Evolutionary conservation across 1,140 invertebrate species (phyloP), one percentile per base, ranked within the genome.

Genomic region (Drosophila nigrodunni): DNA sequence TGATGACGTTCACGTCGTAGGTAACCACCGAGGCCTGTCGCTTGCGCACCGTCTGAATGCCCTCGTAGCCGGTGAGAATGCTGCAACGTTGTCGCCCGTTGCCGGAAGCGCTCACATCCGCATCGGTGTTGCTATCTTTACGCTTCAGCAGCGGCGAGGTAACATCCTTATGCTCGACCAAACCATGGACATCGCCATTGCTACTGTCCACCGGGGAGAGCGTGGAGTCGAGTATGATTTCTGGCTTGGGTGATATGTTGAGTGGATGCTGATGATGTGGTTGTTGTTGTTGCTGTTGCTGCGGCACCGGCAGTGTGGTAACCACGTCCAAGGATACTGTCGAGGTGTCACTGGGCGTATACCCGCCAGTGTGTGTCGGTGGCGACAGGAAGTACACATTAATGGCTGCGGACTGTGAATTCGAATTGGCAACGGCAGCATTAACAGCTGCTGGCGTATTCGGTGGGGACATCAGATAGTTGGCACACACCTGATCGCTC

Each of bases 1-100:
- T 92, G 46, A 92, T 92, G 77, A 92, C 92, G 77, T 92, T 92
- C 7, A 92, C 92, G 55, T 92, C 92, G 71, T 92, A 92, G 60
- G 92, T 92, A 47, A 92, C 92, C 61, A 92, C 89, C 6, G 92
- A 92, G 7, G 92, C 91, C 52, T 92, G 90, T 54, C 92, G 85
- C 67, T 92, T 92, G 25, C 92, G 86, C 41, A 86, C 73, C 6
- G 78, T 80, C 62, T 91, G 91, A 41, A 80, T 82, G 46, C 85
- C 88, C 52, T 92, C 91, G 61, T 91, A 89, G 44, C 88, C 88
- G 0, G 85, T 74, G 34, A 92, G 73, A 35, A 92, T 74, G 71
- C 82, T 90, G 69, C 86, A 79, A 3, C 86, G 80, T 49, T 92
- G 88, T 25, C 80, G 75, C 6, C 25, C 25, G 37, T 57, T 71